Percentiles rank a stretch among this genome's conserved stretches.
phyloP scores from a whole-genome alignment of 2,888 invertebrate genomes.

The Blomia tropicalis region DNA sequence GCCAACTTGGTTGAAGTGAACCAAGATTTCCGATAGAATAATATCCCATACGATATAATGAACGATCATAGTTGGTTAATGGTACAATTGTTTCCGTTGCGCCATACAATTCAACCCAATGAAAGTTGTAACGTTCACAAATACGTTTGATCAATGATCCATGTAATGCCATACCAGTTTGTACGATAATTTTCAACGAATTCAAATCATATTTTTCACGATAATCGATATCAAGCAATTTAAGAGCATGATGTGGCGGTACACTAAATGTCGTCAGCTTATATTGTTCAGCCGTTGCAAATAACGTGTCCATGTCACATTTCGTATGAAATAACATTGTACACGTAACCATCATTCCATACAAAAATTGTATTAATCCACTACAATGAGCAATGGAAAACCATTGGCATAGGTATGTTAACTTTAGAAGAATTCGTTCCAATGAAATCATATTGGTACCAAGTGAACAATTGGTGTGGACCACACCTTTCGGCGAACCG shows the following conservation, averaged over 20 bases:
- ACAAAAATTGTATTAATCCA: background rate
- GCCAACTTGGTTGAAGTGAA: background rate
- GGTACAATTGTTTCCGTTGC: background rate
- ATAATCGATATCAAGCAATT: background rate
- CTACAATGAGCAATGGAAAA: background rate
- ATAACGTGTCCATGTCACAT: background rate
- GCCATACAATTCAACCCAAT: background rate
- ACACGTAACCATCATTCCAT: too few relatives aligned
- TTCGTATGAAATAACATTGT: background rate
- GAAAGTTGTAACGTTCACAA: background rate
- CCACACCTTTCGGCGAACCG: background rate
- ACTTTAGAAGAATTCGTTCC: too few relatives aligned
- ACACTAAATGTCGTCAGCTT: background rate
- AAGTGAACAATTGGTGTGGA: background rate
- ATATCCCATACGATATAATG: background rate
- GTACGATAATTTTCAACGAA: background rate
- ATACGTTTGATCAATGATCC: background rate
- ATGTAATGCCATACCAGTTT: background rate
- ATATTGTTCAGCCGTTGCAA: background rate
- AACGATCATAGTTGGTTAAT: background rate
- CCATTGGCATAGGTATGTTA: background rate
- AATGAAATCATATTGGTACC: background rate
- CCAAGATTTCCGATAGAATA: background rate
- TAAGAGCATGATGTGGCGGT: background rate
- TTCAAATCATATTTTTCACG: background rate